phyloP scores from a whole-genome alignment of 2,888 invertebrate genomes.

The Ligdia adustata region DNA sequence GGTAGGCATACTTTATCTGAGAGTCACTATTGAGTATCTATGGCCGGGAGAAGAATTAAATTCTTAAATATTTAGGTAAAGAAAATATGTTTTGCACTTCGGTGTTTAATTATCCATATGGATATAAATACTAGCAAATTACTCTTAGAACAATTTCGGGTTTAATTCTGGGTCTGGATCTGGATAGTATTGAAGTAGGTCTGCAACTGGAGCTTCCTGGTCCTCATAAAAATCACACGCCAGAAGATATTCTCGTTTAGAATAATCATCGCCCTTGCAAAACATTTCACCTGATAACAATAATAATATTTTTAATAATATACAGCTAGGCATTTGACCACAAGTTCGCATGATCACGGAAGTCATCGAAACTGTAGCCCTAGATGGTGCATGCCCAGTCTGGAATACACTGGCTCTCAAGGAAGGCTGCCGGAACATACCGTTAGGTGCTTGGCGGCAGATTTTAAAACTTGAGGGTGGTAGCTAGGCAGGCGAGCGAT shows the following conservation, averaged over 20 bases:
- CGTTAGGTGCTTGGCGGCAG: too few species aligned
- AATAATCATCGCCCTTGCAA: slow-evolving; percentile 78
- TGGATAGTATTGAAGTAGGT: slow-evolving; percentile 74
- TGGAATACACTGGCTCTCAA: not conserved
- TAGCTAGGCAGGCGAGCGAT: too few species aligned
- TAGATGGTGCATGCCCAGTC: not conserved
- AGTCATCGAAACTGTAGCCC: not conserved
- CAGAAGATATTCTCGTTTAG: slow-evolving; percentile 72
- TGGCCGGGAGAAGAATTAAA: too few species aligned
- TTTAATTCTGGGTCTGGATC: slow-evolving; percentile 74
- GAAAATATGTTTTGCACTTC: too few species aligned
- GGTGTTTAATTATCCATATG: too few species aligned
- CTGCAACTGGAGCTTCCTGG: slow-evolving; percentile 76
- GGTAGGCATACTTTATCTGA: too few species aligned
- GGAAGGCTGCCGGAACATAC: not conserved
- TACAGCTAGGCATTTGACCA: too few species aligned
- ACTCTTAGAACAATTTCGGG: slow-evolving; percentile 56
- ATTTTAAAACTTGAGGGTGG: too few species aligned
- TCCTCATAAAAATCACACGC: slow-evolving; percentile 80
- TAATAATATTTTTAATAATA: not conserved
- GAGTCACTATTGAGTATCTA: too few species aligned
- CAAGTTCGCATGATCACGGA: too few species aligned
- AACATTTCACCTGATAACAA: slow-evolving; percentile 69
- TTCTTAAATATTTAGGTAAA: too few species aligned
- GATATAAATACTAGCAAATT: too few species aligned